Evolutionary conservation across 1,140 invertebrate genomes (phyloP).

Genomic region (Drosophila nannoptera): DNA sequence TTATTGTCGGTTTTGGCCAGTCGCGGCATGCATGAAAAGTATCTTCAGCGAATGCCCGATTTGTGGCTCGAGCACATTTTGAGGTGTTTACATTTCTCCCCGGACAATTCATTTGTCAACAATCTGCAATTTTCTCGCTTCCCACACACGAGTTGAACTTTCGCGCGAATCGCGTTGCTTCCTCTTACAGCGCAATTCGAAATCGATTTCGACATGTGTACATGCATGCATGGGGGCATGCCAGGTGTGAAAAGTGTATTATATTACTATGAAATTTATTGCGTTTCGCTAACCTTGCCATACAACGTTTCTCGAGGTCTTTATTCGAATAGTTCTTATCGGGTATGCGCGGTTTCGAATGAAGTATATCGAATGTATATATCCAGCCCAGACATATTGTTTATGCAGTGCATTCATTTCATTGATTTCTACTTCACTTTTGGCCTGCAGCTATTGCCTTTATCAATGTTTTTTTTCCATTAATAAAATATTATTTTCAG

Average conservation of each 20-base stretch:
- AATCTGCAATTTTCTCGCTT: slow-evolving; percentile 33
- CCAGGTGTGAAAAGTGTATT: no score
- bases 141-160: slow-evolving; percentile 62
- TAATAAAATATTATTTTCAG: no score
- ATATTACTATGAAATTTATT: no score
- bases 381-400: no score
- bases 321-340: slow-evolving; percentile 61
- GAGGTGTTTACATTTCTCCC: slow-evolving; percentile 57
- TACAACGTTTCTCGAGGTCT: slow-evolving; percentile 14
- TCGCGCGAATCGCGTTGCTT: slow-evolving; percentile 55
- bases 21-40: slow-evolving; percentile 56
- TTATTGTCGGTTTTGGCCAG: slow-evolving; percentile 22
- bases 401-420: no score
- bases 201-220: slow-evolving; percentile 65
- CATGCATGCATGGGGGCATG: no score
- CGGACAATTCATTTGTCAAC: slow-evolving; percentile 40
- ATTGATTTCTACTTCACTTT: no score
- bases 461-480: no score
- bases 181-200: slow-evolving; percentile 64
- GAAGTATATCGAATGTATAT: no score
- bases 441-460: no score
- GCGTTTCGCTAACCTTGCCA: slow-evolving; percentile 33
- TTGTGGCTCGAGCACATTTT: slow-evolving; percentile 36
- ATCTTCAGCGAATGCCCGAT: slow-evolving; percentile 48
- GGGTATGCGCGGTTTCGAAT: no score